Evolutionary conservation across 2,888 invertebrate species (phyloP), one percentile per base, ranked within the genome.

Genomic region (Mimachlamys varia): DNA sequence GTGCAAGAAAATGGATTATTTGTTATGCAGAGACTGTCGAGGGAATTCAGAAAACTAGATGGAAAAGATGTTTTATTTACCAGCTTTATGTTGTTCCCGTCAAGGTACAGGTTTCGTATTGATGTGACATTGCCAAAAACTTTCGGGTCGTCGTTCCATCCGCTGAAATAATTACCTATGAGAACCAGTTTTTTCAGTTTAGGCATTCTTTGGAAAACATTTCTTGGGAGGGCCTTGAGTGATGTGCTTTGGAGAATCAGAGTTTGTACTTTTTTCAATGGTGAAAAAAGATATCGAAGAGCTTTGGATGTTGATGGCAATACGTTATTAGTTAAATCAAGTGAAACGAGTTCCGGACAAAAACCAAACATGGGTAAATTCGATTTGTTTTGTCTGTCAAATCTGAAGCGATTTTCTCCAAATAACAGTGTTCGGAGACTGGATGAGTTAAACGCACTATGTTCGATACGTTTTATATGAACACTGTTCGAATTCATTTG

Each of bases 1-100:
- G 88, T 88, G 87, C 93, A 93, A 13, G 88, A 89, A n/a, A 92
- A 92, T 19, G 91, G 91, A 58, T 93, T 93, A 17, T 90, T 88
- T 15, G 89, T 76, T 0, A 92, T n/a, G 37, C 90, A 55, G 17
- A 92, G 15, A 0, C 33, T 17, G 44, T 55, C 55, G 33, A 92
- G 44, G 44, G 88, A 89, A n/a, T 88, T 22, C 38, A 92, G 37
- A 17, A 91, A 49, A n/a, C 17, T 15, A 37, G 22, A 5, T 0
- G 92, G 92, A 38, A 92, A 90, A 27, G 90, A 89, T 0, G 87
- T 87, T 49, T 88, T 10, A 19, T 90, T 90, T 0, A 92, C 62
- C n/a, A 62, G 88, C 10, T 76, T 76, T 0, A 92, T 89, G 5
- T 89, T 44, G 37, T 92, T 92, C 7, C 88, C 53, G 13, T 90